Percentiles rank a stretch among this genome's conserved stretches.
Evolutionary conservation across 2,888 invertebrate genomes (phyloP).

Genomic region (Drosophila pseudotakahashii): DNA sequence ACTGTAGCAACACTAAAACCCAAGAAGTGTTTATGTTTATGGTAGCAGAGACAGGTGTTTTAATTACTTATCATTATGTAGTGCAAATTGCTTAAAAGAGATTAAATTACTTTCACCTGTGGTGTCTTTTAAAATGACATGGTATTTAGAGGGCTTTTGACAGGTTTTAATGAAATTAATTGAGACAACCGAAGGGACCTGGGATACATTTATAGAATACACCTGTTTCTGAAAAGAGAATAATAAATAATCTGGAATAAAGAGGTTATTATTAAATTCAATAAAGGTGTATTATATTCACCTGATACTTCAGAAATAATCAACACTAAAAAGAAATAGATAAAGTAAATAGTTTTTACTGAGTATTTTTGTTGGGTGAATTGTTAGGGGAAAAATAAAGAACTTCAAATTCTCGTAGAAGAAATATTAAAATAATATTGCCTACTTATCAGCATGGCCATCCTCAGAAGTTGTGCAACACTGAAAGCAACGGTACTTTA

Average conservation of each 20-base stretch:
- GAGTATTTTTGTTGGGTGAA: too few relatives aligned
- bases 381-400: too few relatives aligned
- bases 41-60: too few relatives aligned
- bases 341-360: too few relatives aligned
- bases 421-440: not conserved
- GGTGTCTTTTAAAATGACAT: too few relatives aligned
- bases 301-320: too few relatives aligned
- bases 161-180: not conserved
- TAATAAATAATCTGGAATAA: not conserved
- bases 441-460: not conserved
- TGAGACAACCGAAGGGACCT: not conserved
- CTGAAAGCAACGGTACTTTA: constrained; percentile 3
- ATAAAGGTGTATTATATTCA: too few relatives aligned
- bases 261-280: too few relatives aligned
- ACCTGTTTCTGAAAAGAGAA: not conserved
- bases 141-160: too few relatives aligned
- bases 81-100: not conserved
- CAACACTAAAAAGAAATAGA: not conserved
- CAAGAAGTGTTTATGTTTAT: not conserved
- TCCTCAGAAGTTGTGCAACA: not conserved
- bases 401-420: not conserved
- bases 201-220: not conserved
- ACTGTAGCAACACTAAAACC: not conserved
- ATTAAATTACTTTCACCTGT: not conserved
- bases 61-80: not conserved